A percentile compares a stretch with the other conserved stretches of the same genome.
These are phyloP conservation scores for Tetrapedia diversipes DNA, from an alignment of 2,888 invertebrate species.

Conservation along the genomic window DNA sequence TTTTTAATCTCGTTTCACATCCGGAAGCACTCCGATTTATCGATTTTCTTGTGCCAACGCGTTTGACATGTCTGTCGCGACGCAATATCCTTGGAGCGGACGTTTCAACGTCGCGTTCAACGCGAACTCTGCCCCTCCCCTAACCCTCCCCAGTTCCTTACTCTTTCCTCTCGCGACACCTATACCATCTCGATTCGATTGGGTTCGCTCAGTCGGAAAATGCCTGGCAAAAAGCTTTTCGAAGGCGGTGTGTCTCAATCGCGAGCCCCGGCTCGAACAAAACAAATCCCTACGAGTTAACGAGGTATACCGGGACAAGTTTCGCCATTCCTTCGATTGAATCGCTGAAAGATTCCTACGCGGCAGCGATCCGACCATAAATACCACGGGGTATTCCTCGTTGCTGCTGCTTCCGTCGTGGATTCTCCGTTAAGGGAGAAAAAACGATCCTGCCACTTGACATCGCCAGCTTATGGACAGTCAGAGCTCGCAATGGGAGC, in stretches of 20 bases:
- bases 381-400: slow-evolving; percentile 2
- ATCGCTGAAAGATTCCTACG: slow-evolving; percentile 33
- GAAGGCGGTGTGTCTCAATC: slow-evolving; percentile 40
- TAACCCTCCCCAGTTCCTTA: too few relatives aligned
- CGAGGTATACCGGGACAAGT: slow-evolving; percentile 34
- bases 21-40: slow-evolving; percentile 30
- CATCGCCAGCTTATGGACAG: slow-evolving; percentile 44
- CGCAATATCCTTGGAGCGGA: slow-evolving; percentile 29
- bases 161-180: neutral
- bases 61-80: slow-evolving; percentile 31
- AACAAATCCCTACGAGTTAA: slow-evolving; percentile 45
- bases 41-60: slow-evolving; percentile 20
- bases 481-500: slow-evolving; percentile 31
- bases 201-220: slow-evolving; percentile 34
- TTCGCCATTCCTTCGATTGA: slow-evolving; percentile 44
- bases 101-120: slow-evolving; percentile 30
- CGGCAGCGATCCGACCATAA: neutral
- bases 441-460: slow-evolving; percentile 5
- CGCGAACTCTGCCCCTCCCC: slow-evolving; percentile 11
- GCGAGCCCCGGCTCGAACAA: slow-evolving; percentile 29
- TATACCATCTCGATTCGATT: slow-evolving; percentile 12
- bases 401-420: slow-evolving; percentile 22
- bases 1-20: slow-evolving; percentile 57
- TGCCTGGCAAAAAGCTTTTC: slow-evolving; percentile 27
- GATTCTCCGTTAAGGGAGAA: neutral